These are phyloP conservation scores for Bovichtus diacanthus DNA, from an alignment of 2,797 vertebrate genomes.

Conservation along the genomic window DNA sequence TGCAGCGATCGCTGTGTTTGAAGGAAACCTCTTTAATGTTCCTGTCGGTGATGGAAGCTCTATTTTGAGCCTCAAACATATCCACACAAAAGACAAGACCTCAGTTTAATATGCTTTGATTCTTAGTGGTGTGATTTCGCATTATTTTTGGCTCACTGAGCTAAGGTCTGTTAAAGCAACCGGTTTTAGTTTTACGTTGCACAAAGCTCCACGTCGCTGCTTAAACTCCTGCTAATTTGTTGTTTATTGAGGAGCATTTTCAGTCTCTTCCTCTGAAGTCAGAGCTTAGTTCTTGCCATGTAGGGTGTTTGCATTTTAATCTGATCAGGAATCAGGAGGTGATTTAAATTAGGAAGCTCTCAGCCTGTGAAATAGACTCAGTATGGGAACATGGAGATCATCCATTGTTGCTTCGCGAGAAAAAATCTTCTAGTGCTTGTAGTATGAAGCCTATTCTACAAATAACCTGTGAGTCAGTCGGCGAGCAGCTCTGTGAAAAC, in stretches of 20 bases:
- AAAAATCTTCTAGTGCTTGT: conserved; percentile 32
- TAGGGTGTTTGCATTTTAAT: conserved; percentile 4
- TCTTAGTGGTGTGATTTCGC: conserved; percentile 28
- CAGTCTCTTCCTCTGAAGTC: conserved; percentile 17
- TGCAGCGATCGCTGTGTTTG: conserved; percentile 29
- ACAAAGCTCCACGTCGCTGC: not conserved
- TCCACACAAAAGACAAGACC: conserved; percentile 43
- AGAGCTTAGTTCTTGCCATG: conserved; percentile 19
- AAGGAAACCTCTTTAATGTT: conserved; percentile 45
- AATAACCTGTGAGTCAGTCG: conserved; percentile 60
- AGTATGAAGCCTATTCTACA: conserved; percentile 51
- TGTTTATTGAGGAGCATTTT: conserved; percentile 15
- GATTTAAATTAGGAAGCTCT: conserved; percentile 34
- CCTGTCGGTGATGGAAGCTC: conserved; percentile 24
- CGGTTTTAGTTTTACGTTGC: not conserved
- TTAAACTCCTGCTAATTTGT: not conserved
- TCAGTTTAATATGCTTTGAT: conserved; percentile 13
- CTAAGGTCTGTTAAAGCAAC: not conserved
- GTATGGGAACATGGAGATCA: conserved; percentile 5
- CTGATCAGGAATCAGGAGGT: conserved; percentile 11
- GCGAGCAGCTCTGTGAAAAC: conserved; percentile 58
- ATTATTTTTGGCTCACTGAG: conserved; percentile 3
- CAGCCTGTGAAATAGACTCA: conserved; percentile 10
- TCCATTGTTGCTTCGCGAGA: conserved; percentile 32
- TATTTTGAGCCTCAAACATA: conserved; percentile 50